Evolutionary conservation across 2,797 vertebrate species (phyloP).

Genomic region (Pelobates cultripes): DNA sequence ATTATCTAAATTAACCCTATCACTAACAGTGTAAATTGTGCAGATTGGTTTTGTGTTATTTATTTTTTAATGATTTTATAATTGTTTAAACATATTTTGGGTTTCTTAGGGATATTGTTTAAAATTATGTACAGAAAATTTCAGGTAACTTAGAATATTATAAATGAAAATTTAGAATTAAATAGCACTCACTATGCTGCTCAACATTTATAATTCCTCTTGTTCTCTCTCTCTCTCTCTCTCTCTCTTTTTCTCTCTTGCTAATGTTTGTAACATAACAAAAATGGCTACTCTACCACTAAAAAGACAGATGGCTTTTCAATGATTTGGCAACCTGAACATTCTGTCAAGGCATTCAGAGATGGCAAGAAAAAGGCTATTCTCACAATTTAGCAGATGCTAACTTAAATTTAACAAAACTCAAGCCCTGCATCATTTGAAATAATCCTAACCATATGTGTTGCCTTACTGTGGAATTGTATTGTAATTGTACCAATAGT

Average conservation of each 20-base stretch:
- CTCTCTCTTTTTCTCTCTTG: background rate
- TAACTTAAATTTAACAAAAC: conserved; percentile 48
- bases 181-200: too few relatives aligned
- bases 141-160: too few relatives aligned
- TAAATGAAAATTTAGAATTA: too few relatives aligned
- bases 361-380: conserved; percentile 50
- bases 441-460: conserved; percentile 49
- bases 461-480: conserved; percentile 8
- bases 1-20: too few relatives aligned
- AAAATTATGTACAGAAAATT: too few relatives aligned
- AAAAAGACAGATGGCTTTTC: conserved; percentile 48
- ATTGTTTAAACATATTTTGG: too few relatives aligned
- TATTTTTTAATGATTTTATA: too few relatives aligned
- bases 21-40: too few relatives aligned
- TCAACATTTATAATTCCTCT: too few relatives aligned
- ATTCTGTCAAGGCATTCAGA: conserved; percentile 40
- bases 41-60: too few relatives aligned
- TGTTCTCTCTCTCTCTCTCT: background rate
- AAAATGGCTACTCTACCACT: conserved; percentile 32
- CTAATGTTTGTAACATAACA: background rate
- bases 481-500: conserved; percentile 10
- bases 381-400: conserved; percentile 51
- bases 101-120: too few relatives aligned
- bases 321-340: conserved; percentile 46
- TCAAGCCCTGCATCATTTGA: conserved; percentile 48